Conservation (phyloP, 2,113 vertebrate genomes). For the Gila orcuttii region DNA sequence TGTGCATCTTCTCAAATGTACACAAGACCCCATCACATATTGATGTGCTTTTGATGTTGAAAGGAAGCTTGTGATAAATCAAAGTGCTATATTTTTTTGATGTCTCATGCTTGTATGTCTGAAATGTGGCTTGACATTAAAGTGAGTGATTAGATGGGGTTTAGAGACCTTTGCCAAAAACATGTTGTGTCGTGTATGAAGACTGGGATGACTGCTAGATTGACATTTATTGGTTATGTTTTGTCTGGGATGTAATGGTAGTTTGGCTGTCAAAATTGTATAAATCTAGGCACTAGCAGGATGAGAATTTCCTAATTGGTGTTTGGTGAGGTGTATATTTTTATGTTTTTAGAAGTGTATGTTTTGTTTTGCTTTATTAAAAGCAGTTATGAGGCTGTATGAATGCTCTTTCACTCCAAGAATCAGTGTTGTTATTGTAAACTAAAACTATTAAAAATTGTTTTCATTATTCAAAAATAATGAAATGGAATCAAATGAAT, state of each 20-base stretch:
- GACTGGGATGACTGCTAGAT: neutral
- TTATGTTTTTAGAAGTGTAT: neutral
- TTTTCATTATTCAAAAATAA: neutral
- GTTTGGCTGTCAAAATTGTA: neutral
- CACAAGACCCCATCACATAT: neutral
- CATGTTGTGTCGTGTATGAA: neutral
- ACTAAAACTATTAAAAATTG: neutral
- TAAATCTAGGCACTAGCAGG: neutral
- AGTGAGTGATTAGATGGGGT: neutral
- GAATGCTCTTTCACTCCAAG: neutral
- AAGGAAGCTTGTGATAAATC: neutral
- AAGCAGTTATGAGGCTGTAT: neutral
- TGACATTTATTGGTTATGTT: conserved; percentile 3
- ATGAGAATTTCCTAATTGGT: neutral
- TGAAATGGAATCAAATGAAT: neutral
- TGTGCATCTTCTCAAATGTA: neutral
- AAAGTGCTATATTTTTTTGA: conserved; percentile 2
- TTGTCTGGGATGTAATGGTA: neutral
- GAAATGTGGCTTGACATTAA: conserved; percentile 17
- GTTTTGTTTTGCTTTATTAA: neutral
- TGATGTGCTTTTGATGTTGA: neutral
- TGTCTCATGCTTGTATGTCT: conserved; percentile 10
- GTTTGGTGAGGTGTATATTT: conserved; percentile 3
- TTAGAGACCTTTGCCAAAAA: conserved; percentile 18
- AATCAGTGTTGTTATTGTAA: neutral